Conservation (phyloP, 2,888 invertebrate genomes). For the Heliconius charithonia region DNA sequence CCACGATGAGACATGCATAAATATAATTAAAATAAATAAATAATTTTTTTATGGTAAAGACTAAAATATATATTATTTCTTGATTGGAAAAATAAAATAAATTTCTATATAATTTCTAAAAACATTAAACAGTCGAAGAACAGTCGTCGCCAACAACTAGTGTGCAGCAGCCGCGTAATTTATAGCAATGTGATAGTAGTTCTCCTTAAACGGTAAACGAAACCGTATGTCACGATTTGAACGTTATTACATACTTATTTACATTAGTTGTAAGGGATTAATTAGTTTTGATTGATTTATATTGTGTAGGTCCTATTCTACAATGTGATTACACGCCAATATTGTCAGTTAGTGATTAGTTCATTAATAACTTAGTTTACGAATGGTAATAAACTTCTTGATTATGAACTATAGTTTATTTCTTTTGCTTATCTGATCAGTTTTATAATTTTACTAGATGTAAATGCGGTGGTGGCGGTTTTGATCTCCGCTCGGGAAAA, state of each 20-base stretch:
- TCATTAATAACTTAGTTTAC: background rate
- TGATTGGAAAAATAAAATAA: no score
- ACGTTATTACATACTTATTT: slow-evolving; percentile 36
- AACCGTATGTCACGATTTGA: slow-evolving; percentile 45
- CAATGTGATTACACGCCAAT: slow-evolving; percentile 29
- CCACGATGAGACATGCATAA: no score
- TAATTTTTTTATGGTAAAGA: no score
- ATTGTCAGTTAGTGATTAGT: background rate
- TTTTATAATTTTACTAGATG: no score
- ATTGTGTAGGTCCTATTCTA: slow-evolving; percentile 6
- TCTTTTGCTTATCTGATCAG: background rate
- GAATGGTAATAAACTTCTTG: background rate
- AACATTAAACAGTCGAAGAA: background rate
- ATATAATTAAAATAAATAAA: no score
- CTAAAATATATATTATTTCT: no score
- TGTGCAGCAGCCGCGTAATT: slow-evolving; percentile 35
- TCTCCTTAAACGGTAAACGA: slow-evolving; percentile 44
- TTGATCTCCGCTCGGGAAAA: no score
- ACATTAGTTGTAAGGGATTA: slow-evolving; percentile 26
- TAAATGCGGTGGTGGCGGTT: no score
- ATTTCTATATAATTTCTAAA: no score
- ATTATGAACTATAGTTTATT: background rate
- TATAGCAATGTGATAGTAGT: slow-evolving; percentile 44
- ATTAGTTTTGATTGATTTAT: slow-evolving; percentile 36
- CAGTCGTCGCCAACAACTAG: background rate